These are phyloP conservation scores for Pangasius djambal DNA, from an alignment of 2,797 vertebrate genomes.

Conservation along the genomic window DNA sequence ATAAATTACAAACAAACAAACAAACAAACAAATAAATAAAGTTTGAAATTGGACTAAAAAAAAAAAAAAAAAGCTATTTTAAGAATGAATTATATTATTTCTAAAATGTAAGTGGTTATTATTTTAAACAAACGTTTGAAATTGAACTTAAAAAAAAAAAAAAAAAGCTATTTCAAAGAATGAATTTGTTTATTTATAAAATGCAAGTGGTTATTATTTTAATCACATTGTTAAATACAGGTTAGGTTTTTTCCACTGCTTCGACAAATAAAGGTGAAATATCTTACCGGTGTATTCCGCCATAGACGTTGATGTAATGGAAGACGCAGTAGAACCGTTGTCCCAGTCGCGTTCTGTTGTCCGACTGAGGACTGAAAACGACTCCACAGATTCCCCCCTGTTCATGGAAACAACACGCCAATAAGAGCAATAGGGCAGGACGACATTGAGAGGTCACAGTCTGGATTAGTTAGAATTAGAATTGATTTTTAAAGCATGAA, in stretches of 20 bases:
- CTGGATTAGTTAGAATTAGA: background rate
- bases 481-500: slow-evolving; percentile 34
- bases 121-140: background rate
- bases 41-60: background rate
- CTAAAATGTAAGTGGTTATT: background rate
- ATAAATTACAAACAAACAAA: background rate
- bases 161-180: background rate
- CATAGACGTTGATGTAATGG: slow-evolving; percentile 92
- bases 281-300: slow-evolving; percentile 92
- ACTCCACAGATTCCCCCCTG: slow-evolving; percentile 89
- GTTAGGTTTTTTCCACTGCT: background rate
- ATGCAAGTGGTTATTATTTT: background rate
- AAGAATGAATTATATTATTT: background rate
- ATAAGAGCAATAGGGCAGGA: slow-evolving; percentile 15
- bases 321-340: slow-evolving; percentile 93
- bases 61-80: background rate
- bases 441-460: slow-evolving; percentile 19
- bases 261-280: background rate
- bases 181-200: background rate
- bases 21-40: no score
- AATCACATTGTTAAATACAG: background rate
- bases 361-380: slow-evolving; percentile 86
- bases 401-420: slow-evolving; percentile 29
- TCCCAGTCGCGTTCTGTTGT: slow-evolving; percentile 95
- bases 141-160: background rate